Base-by-base conservation (phyloP, 1,140 invertebrate genomes). In the Geopemphigus sp. region DNA sequence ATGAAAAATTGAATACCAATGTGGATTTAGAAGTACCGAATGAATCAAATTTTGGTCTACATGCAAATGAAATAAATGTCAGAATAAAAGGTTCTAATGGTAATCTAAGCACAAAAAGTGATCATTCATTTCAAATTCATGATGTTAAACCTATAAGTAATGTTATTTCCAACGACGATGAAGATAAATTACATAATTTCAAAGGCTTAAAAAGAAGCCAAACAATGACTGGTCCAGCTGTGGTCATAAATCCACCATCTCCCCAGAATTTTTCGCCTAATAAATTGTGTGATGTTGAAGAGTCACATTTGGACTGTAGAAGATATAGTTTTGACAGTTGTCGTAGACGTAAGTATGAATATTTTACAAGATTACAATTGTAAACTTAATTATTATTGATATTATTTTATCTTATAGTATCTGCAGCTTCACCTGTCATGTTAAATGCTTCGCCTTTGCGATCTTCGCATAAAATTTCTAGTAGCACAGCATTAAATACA, bases 171-270 rank as follows among this genome's bases (percentile, higher is more conserved):
- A 81, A 83, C 29, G 22, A 80, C 66, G 83, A 83, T 72, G 82
- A 83, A 66, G 82, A 83, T 64, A 82, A 83, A 73, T 64, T 83
- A 29, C 78, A 80, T 45, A 82, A 73, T 74, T 82, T 81, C 14
- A 80, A 82, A 59, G 56, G 66, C n/a, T 54, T 83, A 56, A 82
- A 81, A 80, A 82, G 81, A 68, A 82, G 81, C 78, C 80, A 80
- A 81, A 78, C 81, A 56, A 80, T 83, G 61, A 61, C 66, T 73
- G 81, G 81, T 56, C 83, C 82, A 53, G 72, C 81, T 78, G 90
- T 92, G 70, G 89, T 91, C 68, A 89, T 92, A 29, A 89, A 91
- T 84, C 91, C 90, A 39, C 90, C 91, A 66, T 92, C 91, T 61
- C 91, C 91, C 29, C 88, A 83, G 6, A 22, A 68, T 50, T 83